These are phyloP conservation scores for Bursaphelenchus okinawaensis DNA, from an alignment of 2,888 invertebrate species.

Conservation along the genomic window DNA sequence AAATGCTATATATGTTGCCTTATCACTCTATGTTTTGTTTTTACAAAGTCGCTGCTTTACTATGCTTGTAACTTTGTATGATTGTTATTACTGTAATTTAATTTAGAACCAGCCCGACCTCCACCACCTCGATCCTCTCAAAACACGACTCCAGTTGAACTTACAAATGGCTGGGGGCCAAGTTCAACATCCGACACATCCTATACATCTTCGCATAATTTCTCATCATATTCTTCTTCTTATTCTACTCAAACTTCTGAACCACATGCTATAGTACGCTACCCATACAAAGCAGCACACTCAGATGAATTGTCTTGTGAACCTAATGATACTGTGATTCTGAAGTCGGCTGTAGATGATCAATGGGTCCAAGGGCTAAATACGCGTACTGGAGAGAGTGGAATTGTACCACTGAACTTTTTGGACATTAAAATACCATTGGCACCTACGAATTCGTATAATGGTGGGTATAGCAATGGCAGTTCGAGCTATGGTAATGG, in stretches of 20 bases:
- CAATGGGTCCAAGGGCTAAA: constrained; percentile 48
- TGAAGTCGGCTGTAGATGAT: constrained; percentile 45
- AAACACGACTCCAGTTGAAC: constrained; percentile 3
- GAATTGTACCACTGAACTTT: constrained; percentile 46
- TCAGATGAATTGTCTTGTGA: constrained; percentile 42
- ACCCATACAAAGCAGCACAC: constrained; percentile 39
- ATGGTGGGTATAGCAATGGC: neutral
- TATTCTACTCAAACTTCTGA: constrained; percentile 17
- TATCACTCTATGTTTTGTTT: neutral
- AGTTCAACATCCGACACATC: constrained; percentile 2
- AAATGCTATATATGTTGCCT: neutral
- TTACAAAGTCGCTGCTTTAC: neutral
- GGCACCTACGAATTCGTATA: constrained; percentile 20
- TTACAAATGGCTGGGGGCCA: neutral
- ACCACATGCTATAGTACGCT: constrained; percentile 34
- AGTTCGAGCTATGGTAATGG: neutral
- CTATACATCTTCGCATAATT: no score
- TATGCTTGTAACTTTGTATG: neutral
- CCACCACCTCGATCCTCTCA: constrained; percentile 30
- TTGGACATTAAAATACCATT: constrained; percentile 45
- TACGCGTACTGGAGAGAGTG: constrained; percentile 34
- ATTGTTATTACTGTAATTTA: constrained; percentile 3
- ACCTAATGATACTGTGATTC: constrained; percentile 39
- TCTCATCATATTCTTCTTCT: constrained; percentile 9
- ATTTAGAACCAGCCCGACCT: constrained; percentile 20